These are phyloP conservation scores for Chloroceryle inda DNA, from an alignment of 2,797 vertebrate species.

Conservation along the genomic window DNA sequence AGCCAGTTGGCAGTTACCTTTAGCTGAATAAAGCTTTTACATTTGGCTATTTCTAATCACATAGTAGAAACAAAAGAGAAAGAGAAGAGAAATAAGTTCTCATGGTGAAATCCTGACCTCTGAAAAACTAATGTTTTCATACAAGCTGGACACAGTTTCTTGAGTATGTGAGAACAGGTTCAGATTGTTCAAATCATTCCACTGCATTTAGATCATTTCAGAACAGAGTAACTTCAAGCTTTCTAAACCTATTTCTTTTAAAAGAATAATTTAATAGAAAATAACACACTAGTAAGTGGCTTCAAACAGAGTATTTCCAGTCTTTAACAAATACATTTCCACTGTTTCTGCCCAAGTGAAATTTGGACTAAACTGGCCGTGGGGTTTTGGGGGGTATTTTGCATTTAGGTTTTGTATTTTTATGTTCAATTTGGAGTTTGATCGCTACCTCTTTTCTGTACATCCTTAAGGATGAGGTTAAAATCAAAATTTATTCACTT, in stretches of 20 bases:
- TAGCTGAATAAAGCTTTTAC: background rate
- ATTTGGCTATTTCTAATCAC: background rate
- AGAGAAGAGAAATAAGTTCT: background rate
- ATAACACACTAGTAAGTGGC: rapidly evolving
- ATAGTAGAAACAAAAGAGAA: background rate
- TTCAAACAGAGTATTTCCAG: background rate
- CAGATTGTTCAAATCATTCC: background rate
- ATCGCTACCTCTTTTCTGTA: background rate
- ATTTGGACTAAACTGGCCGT: background rate
- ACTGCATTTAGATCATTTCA: background rate
- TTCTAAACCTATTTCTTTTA: rapidly evolving
- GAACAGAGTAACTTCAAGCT: background rate
- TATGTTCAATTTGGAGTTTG: background rate
- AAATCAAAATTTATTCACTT: background rate
- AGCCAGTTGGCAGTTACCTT: background rate
- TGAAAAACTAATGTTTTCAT: too few relatives aligned
- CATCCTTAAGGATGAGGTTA: background rate
- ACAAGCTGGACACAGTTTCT: background rate
- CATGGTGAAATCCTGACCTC: background rate
- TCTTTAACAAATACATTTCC: background rate
- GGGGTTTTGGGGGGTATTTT: background rate
- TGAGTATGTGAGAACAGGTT: background rate
- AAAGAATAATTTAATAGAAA: background rate
- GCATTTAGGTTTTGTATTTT: background rate
- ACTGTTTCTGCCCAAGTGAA: background rate